Percentiles rank a stretch among this genome's conserved stretches.
Evolutionary conservation across 1,140 invertebrate genomes (phyloP).

Genomic region (Diorhabda carinulata): DNA sequence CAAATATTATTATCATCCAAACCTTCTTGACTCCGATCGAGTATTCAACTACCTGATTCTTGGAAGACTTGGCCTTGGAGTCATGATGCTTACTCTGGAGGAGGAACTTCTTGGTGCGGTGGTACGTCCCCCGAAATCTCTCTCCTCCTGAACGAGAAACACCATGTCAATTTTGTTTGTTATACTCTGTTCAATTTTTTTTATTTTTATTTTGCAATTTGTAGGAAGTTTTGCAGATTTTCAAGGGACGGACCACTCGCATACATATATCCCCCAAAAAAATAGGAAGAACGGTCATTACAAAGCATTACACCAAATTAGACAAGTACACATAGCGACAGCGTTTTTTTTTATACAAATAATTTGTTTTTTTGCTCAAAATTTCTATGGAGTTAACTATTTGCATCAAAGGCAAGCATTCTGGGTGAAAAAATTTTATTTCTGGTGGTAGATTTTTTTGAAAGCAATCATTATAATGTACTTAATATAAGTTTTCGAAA

Average conservation of each 20-base stretch:
- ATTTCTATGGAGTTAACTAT: too few species aligned
- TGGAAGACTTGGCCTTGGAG: conserved; percentile 9
- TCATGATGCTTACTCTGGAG: conserved; percentile 1
- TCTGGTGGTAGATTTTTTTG: too few species aligned
- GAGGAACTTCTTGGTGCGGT: conserved; percentile 27
- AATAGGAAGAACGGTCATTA: conserved; percentile 25
- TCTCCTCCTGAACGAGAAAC: conserved; percentile 48
- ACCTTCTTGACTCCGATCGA: background rate
- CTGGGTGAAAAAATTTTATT: too few species aligned
- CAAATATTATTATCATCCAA: background rate
- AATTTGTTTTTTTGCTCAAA: too few species aligned
- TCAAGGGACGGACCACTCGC: conserved; percentile 41
- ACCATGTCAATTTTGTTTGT: conserved; percentile 21
- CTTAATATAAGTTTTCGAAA: too few species aligned
- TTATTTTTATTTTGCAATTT: conserved; percentile 19
- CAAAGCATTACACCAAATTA: conserved; percentile 28
- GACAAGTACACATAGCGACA: background rate
- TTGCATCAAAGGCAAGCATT: too few species aligned
- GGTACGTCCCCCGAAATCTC: conserved; percentile 42
- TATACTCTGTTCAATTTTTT: background rate
- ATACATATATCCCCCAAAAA: conserved; percentile 36
- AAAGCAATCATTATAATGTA: too few species aligned
- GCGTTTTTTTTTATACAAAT: too few species aligned
- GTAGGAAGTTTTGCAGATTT: conserved; percentile 11
- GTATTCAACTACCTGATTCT: background rate